These are phyloP conservation scores for Ophthalmolycus amberensis DNA, from an alignment of 2,113 vertebrate genomes.

Conservation along the genomic window DNA sequence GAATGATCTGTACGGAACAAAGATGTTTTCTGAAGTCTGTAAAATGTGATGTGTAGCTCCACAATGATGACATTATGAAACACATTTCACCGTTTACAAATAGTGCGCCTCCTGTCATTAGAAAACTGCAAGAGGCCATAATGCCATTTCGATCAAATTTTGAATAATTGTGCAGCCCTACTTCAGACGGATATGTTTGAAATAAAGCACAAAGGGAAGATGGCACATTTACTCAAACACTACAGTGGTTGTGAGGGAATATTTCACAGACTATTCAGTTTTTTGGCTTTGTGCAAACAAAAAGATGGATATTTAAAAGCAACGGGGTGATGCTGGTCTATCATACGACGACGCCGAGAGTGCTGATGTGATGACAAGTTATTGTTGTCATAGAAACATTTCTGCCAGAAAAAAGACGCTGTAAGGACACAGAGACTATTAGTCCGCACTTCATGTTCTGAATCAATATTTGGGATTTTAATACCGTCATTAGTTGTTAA, in stretches of 20 bases:
- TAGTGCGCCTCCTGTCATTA: no score
- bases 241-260: not conserved
- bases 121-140: not conserved
- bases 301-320: not conserved
- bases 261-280: not conserved
- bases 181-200: not conserved
- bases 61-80: not conserved
- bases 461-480: no score
- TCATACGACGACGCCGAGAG: not conserved
- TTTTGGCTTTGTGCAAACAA: not conserved
- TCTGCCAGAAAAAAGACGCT: not conserved
- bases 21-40: no score
- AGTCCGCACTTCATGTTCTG: no score
- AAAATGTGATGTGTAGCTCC: no score
- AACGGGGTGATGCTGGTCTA: not conserved
- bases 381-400: not conserved
- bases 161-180: not conserved
- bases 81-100: no score
- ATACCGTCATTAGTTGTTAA: no score
- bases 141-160: not conserved
- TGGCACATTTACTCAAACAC: not conserved
- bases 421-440: no score
- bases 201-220: not conserved
- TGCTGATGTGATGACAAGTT: not conserved
- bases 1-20: no score